phyloP scores from a whole-genome alignment of 2,113 vertebrate genomes.

The Percopsis transmontana region DNA sequence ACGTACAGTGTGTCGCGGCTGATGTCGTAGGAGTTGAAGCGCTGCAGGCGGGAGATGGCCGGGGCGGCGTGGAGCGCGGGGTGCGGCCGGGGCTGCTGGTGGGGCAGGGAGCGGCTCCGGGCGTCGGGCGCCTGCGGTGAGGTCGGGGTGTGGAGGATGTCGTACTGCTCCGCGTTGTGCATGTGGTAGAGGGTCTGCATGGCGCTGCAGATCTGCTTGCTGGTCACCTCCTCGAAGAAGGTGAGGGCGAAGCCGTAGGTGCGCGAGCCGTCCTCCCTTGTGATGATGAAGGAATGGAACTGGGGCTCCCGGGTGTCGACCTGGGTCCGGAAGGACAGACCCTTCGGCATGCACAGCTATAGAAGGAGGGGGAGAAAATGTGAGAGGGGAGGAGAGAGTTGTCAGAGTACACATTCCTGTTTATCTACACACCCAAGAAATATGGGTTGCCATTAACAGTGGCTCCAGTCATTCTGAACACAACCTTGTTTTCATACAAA shows the following conservation, averaged over 20 bases:
- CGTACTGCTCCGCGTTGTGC: slow-evolving; percentile 96
- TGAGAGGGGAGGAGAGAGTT: background rate
- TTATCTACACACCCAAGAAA: too few species aligned
- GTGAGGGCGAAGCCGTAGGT: slow-evolving; percentile 98
- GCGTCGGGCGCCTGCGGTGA: slow-evolving; percentile 66
- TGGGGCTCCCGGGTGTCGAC: slow-evolving; percentile 88
- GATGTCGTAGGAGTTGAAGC: slow-evolving; percentile 98
- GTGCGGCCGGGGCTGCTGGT: slow-evolving; percentile 65
- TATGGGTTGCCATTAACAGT: too few species aligned
- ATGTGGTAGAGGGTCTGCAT: slow-evolving; percentile 99
- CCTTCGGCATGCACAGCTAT: slow-evolving; percentile 99
- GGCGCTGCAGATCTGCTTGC: slow-evolving; percentile 98
- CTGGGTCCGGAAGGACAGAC: slow-evolving; percentile 96
- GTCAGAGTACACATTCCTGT: too few species aligned
- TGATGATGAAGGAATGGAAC: slow-evolving; percentile 98
- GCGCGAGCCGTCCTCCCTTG: slow-evolving; percentile 96
- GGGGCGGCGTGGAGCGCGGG: slow-evolving; percentile 82
- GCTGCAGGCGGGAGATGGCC: slow-evolving; percentile 89
- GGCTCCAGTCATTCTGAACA: background rate
- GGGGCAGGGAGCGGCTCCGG: slow-evolving; percentile 45
- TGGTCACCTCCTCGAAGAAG: slow-evolving; percentile 98
- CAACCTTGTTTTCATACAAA: background rate
- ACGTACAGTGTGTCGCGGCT: slow-evolving; percentile 95
- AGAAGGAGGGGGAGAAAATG: slow-evolving; percentile 30
- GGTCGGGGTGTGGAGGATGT: slow-evolving; percentile 84